These are phyloP conservation scores for Tridacna crocea DNA, from an alignment of 2,888 invertebrate species.

Conservation along the genomic window DNA sequence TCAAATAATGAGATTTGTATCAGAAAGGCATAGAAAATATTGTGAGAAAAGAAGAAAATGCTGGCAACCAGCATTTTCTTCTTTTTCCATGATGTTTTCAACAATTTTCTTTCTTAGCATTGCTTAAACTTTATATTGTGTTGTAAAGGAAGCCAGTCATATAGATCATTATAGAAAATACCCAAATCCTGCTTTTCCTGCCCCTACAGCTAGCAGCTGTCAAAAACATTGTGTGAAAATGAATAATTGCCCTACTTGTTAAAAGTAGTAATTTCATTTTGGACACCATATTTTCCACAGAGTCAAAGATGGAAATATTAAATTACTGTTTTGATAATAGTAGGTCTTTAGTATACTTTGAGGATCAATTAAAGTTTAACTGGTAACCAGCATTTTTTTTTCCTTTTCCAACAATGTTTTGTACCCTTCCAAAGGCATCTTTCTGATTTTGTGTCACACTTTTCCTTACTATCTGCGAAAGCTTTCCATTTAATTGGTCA, in stretches of 20 bases:
- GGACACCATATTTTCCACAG: background rate
- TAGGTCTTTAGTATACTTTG: too few relatives aligned
- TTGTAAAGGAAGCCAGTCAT: too few relatives aligned
- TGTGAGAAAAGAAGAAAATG: constrained; percentile 10
- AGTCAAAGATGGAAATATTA: too few relatives aligned
- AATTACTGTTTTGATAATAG: too few relatives aligned
- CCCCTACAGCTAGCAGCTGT: background rate
- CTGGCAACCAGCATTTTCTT: constrained; percentile 9
- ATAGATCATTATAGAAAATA: background rate
- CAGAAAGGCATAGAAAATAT: background rate
- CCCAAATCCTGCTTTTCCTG: background rate
- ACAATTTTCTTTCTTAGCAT: background rate
- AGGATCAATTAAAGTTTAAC: too few relatives aligned
- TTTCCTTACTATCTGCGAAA: too few relatives aligned
- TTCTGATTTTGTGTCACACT: too few relatives aligned
- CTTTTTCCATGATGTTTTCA: background rate
- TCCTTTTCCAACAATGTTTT: background rate
- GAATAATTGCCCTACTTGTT: background rate
- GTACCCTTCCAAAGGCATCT: background rate
- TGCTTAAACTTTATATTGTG: background rate
- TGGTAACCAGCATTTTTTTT: background rate
- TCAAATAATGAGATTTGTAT: background rate
- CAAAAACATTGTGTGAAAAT: background rate
- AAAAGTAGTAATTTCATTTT: background rate
- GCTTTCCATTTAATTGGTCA: too few relatives aligned